A percentile compares a stretch with the other conserved stretches of the same genome.
Evolutionary conservation across 2,113 vertebrate genomes (phyloP).

Genomic region (Sarotherodon lohbergeri): DNA sequence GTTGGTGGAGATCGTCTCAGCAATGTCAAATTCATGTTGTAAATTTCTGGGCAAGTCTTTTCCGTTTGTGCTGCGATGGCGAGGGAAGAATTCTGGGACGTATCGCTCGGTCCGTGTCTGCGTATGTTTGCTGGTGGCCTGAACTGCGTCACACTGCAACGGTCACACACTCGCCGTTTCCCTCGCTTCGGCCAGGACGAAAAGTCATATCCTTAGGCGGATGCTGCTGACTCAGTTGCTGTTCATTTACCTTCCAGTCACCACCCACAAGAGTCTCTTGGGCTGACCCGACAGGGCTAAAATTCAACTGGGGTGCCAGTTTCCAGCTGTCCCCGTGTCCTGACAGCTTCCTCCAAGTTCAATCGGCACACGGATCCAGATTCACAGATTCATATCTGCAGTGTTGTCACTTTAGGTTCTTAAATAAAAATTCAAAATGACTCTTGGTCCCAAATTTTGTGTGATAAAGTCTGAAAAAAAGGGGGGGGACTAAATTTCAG

Average conservation of each 20-base stretch:
- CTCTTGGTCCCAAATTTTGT: constrained; percentile 30
- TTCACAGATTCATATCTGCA: neutral
- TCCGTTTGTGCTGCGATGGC: neutral
- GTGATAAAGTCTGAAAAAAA: neutral
- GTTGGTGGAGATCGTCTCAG: constrained; percentile 35
- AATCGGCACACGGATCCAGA: neutral
- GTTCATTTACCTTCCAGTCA: neutral
- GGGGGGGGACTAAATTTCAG: neutral
- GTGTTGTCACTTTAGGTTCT: neutral
- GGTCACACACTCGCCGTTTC: neutral
- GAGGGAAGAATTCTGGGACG: neutral
- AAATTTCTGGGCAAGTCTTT: neutral
- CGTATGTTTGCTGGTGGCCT: neutral
- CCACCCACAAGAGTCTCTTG: neutral
- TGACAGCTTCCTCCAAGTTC: constrained; percentile 1
- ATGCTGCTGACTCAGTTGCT: constrained; percentile 9
- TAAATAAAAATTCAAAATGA: constrained; percentile 1
- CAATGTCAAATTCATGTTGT: neutral
- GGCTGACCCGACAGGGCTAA: neutral
- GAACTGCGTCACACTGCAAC: constrained; percentile 4
- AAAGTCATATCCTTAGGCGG: neutral
- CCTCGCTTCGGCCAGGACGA: neutral
- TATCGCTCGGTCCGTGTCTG: neutral
- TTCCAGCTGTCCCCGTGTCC: neutral
- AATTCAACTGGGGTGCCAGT: constrained; percentile 15